Evolutionary conservation across 2,888 invertebrate species (phyloP), one percentile per base, ranked within the genome.

Genomic region (Tetranychus truncatus): DNA sequence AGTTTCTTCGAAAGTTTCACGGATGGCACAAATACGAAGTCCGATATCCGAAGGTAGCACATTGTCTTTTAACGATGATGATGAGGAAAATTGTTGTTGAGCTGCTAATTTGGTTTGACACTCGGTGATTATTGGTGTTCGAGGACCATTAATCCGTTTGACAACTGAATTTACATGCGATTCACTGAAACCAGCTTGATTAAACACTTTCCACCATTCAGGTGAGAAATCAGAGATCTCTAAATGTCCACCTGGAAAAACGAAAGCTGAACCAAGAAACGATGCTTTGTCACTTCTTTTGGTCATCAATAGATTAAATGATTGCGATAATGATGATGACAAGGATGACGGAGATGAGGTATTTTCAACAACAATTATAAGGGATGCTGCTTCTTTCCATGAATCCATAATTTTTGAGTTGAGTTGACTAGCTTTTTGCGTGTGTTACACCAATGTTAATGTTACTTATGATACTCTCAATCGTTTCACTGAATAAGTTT

Each of bases 1-100:
- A 78, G 90, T 87, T 82, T 95, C 94, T 82, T 95, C 94, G 84
- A 95, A 95, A 9, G 92, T 89, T 84, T 95, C 94, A 72, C 91
- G 84, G 75, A 94, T 89, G 0, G 93, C 92, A 74, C 90, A 88
- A 78, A 95, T 88, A 80, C 93, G 85, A 74, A 92, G 84, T 1
- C 90, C 88, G 76, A 93, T 84, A 81, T 91, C 87, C 76, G 82
- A 80, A 4, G 82, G 81, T 8, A 81, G 72, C 44, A 77, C 71
- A 34, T 78, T 77, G 15, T 45, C 45, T 21, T 18, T n/a, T 21
- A 2, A 18, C 8, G 4, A 6, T 55, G n/a, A 24, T 21, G n/a
- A 11, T n/a, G n/a, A 24, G n/a, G n/a, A 11, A 8, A 44, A 45
- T 3, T 20, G 69, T 11, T 44, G 8, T 24, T 8, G n/a, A 24